These are phyloP conservation scores for Nothoprocta pentlandii DNA, from an alignment of 2,113 vertebrate genomes.

Conservation along the genomic window DNA sequence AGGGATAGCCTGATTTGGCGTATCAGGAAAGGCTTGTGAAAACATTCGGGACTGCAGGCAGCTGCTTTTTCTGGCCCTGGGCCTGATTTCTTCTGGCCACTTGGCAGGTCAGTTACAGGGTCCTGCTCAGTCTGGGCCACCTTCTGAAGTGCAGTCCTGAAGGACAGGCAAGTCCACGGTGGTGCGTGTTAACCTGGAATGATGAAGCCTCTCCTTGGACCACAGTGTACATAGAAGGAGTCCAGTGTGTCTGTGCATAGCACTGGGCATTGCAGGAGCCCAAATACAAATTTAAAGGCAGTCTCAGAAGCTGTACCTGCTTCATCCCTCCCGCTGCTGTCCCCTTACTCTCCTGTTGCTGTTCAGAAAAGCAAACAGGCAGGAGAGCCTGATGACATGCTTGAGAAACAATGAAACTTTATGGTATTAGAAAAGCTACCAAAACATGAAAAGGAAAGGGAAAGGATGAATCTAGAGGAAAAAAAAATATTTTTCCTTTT, in stretches of 20 bases:
- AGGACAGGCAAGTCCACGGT: not conserved
- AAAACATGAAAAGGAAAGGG: constrained; percentile 20
- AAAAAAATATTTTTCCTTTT: not conserved
- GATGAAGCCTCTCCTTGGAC: not conserved
- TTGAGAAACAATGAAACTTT: constrained; percentile 38
- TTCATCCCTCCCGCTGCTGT: not conserved
- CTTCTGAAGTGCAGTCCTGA: not conserved
- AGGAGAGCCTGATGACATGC: not conserved
- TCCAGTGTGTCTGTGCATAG: not conserved
- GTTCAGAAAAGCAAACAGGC: not conserved
- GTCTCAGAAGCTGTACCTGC: not conserved
- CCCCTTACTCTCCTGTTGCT: not conserved
- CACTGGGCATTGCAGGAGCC: not conserved
- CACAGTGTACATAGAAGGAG: not conserved
- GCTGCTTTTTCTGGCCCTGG: not conserved
- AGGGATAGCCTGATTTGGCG: not conserved
- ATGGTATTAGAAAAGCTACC: constrained; percentile 20
- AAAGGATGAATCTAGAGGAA: not conserved
- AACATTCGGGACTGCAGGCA: not conserved
- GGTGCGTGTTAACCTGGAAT: not conserved
- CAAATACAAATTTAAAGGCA: not conserved
- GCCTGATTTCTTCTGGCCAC: not conserved
- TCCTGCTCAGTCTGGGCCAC: not conserved
- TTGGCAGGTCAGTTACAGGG: not conserved
- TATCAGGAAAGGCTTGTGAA: not conserved